phyloP scores from a whole-genome alignment of 2,888 invertebrate species.

The Dryobotodes eremita region DNA sequence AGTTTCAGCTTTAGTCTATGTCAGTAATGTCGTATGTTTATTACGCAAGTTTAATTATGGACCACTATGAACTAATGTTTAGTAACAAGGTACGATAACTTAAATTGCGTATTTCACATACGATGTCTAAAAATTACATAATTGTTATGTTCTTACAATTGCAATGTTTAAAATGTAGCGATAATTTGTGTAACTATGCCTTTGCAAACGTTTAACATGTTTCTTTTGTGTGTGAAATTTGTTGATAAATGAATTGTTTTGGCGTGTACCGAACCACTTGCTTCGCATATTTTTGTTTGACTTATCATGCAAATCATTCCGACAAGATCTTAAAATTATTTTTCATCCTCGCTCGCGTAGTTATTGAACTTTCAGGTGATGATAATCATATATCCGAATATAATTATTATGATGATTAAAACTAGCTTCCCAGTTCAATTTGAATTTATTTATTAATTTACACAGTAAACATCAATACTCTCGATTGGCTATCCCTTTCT shows the following conservation, averaged over 20 bases:
- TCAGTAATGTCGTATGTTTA: background rate
- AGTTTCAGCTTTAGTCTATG: background rate
- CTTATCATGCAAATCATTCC: constrained; percentile 10
- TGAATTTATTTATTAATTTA: background rate
- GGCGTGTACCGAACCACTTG: constrained; percentile 16
- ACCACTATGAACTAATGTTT: background rate
- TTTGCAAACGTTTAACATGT: constrained; percentile 39
- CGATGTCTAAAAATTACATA: background rate
- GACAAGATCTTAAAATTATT: background rate
- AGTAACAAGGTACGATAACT: background rate
- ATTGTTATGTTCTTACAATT: constrained; percentile 16
- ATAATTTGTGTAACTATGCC: constrained; percentile 41
- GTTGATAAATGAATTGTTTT: constrained; percentile 38
- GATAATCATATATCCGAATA: background rate
- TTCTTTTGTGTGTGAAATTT: constrained; percentile 28
- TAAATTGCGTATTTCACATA: background rate
- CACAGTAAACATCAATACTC: background rate
- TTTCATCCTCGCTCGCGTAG: constrained; percentile 16
- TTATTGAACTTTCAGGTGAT: background rate
- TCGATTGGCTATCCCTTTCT: background rate
- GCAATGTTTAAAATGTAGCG: constrained; percentile 28
- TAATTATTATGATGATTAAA: too few relatives aligned
- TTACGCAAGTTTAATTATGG: background rate
- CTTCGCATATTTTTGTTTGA: constrained; percentile 28
- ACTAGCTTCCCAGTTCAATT: background rate